These are phyloP conservation scores for Catharus bicknelli DNA, from an alignment of 2,113 vertebrate genomes.

Conservation along the genomic window DNA sequence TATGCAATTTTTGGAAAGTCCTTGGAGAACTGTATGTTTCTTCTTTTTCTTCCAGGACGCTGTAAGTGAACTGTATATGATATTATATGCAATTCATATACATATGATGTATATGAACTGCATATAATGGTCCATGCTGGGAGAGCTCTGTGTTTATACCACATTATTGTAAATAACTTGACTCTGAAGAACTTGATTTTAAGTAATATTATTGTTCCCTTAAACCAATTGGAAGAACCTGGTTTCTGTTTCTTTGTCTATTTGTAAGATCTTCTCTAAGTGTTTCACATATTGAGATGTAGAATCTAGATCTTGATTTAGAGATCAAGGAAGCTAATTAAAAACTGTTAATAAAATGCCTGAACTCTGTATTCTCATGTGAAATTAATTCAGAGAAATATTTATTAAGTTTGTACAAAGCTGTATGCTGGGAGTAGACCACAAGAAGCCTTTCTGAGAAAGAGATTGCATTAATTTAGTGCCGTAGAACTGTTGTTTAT, in stretches of 20 bases:
- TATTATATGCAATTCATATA: not conserved
- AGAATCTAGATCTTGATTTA: not conserved
- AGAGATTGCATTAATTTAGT: not conserved
- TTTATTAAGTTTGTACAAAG: not conserved
- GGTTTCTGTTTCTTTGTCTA: not conserved
- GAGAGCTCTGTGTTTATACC: not conserved
- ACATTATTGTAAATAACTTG: not conserved
- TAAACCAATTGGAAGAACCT: not conserved
- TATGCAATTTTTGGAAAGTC: not conserved
- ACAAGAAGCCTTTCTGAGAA: not conserved
- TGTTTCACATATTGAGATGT: fast-evolving
- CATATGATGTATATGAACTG: not conserved
- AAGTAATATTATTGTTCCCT: not conserved
- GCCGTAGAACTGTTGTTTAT: not conserved
- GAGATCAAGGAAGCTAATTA: not conserved
- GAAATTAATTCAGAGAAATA: not conserved
- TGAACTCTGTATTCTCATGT: not conserved
- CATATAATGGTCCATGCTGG: not conserved
- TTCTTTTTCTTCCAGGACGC: not conserved
- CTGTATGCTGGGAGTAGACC: not conserved
- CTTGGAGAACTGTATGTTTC: not conserved
- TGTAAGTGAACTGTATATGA: not conserved
- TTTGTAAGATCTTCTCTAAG: not conserved
- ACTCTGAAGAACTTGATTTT: not conserved
- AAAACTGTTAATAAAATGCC: not conserved